These are phyloP conservation scores for Rhagonycha fulva DNA, from an alignment of 2,888 invertebrate genomes.

Conservation along the genomic window DNA sequence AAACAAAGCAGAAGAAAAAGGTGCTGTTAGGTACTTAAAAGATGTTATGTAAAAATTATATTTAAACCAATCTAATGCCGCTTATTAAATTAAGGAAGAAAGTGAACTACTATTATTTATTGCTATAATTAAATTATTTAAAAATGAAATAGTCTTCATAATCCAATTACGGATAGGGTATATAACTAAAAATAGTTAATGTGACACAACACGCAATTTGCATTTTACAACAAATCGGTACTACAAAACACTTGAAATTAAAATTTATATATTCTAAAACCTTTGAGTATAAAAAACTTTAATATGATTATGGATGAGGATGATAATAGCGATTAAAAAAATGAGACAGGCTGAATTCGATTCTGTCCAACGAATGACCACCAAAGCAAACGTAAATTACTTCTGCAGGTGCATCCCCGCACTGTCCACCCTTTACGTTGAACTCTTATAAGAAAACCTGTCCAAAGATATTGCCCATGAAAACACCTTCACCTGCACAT, in stretches of 20 bases:
- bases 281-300: neutral
- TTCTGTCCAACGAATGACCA: constrained; percentile 30
- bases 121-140: neutral
- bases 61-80: neutral
- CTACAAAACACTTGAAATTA: neutral
- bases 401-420: constrained; percentile 39
- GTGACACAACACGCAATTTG: neutral
- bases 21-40: constrained; percentile 9
- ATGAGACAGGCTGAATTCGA: constrained; percentile 14
- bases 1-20: constrained; percentile 29
- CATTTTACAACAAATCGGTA: neutral
- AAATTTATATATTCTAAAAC: neutral
- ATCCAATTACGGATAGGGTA: neutral
- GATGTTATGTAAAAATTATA: constrained; percentile 22
- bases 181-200: neutral
- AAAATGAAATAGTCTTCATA: neutral
- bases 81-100: neutral
- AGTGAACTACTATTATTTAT: neutral
- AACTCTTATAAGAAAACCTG: constrained; percentile 30
- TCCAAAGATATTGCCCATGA: constrained; percentile 17
- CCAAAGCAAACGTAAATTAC: constrained; percentile 36
- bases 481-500: constrained; percentile 33
- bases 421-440: constrained; percentile 31
- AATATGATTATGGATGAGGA: constrained; percentile 5
- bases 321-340: constrained; percentile 16